phyloP scores from a whole-genome alignment of 2,888 invertebrate genomes.

The Ochlodes sylvanus region DNA sequence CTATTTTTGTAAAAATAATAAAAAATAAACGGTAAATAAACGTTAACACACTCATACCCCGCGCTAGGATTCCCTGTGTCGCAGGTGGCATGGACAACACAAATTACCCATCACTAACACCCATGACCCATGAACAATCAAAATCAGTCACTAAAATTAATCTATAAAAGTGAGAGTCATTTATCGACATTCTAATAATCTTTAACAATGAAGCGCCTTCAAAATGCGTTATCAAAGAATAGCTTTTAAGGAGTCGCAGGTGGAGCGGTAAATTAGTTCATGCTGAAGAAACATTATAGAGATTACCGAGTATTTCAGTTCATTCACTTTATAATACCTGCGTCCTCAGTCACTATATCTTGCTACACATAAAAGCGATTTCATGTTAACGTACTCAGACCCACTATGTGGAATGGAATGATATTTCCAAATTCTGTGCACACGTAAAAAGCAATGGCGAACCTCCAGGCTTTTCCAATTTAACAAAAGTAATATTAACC shows the following conservation, averaged over 20 bases:
- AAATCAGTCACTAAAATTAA: too few relatives aligned
- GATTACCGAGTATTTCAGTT: background rate
- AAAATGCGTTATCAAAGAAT: conserved; percentile 15
- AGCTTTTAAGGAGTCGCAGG: conserved; percentile 25
- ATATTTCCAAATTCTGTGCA: background rate
- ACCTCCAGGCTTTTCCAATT: background rate
- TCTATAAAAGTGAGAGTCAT: background rate
- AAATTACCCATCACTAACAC: too few relatives aligned
- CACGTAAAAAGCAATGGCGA: background rate
- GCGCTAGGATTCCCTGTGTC: too few relatives aligned
- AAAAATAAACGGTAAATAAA: too few relatives aligned
- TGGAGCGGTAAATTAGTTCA: conserved; percentile 27
- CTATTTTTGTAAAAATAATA: too few relatives aligned
- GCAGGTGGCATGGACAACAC: too few relatives aligned
- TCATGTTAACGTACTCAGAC: background rate
- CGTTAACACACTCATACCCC: too few relatives aligned
- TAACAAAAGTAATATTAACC: background rate
- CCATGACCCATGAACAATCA: too few relatives aligned
- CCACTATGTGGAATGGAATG: background rate
- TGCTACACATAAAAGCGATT: conserved; percentile 6
- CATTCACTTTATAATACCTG: background rate
- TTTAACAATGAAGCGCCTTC: background rate
- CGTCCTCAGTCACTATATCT: background rate
- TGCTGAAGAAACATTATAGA: conserved; percentile 4
- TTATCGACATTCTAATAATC: background rate